Conservation (phyloP, 1,140 invertebrate species). For the Drosophila orosa region DNA sequence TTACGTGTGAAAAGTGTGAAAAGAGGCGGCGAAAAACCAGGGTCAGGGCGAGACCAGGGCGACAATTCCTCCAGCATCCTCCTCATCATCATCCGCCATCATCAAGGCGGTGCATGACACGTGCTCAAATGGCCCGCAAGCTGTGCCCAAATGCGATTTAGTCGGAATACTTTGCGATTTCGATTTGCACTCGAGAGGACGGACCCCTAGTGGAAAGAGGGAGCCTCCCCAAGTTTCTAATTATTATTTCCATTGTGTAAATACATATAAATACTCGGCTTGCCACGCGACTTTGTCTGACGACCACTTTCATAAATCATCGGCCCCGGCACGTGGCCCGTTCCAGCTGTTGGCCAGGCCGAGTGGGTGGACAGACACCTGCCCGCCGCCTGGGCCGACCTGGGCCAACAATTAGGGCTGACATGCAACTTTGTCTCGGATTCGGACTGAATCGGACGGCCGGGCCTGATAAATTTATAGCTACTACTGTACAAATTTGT, state of each 20-base stretch:
- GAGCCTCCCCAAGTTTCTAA: conserved; percentile 28
- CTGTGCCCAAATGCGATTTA: conserved; percentile 62
- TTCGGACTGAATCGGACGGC: conserved; percentile 7
- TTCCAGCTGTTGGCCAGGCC: background rate
- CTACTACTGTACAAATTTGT: conserved; percentile 67
- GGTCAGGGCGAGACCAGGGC: conserved; percentile 15
- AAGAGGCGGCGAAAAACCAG: conserved; percentile 23
- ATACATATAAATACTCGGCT: conserved; percentile 32
- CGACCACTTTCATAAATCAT: conserved; percentile 40
- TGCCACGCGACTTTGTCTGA: conserved; percentile 32
- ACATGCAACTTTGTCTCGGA: conserved; percentile 68
- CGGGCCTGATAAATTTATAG: conserved; percentile 73
- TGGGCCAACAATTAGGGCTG: conserved; percentile 65
- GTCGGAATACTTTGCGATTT: conserved; percentile 21
- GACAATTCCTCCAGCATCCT: conserved; percentile 58
- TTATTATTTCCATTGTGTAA: conserved; percentile 47
- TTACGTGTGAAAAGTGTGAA: conserved; percentile 78
- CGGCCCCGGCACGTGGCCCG: conserved; percentile 33
- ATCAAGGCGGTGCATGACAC: conserved; percentile 66
- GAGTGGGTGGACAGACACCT: conserved; percentile 41
- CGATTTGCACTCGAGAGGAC: conserved; percentile 44
- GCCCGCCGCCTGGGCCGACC: conserved; percentile 20
- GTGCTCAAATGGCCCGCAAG: conserved; percentile 63
- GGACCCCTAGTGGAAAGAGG: background rate
- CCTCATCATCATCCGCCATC: conserved; percentile 55